Conservation (phyloP, 2,113 vertebrate genomes). For the Micromys minutus region DNA sequence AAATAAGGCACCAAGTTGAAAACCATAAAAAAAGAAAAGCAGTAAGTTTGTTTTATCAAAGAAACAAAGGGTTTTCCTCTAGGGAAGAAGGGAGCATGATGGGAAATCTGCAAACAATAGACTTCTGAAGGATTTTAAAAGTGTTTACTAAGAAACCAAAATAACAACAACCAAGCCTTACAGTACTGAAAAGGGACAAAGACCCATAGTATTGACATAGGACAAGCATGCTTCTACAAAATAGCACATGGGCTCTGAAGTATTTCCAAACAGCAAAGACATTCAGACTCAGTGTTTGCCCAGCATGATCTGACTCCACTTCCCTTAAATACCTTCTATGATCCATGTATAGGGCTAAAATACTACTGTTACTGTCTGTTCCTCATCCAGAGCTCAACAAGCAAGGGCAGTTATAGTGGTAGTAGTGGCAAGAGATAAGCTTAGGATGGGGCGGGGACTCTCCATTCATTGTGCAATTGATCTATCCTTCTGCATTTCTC, state of each 20-base stretch:
- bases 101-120: conserved; percentile 75
- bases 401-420: neutral
- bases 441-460: neutral
- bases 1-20: conserved; percentile 73
- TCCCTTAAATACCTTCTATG: conserved; percentile 36
- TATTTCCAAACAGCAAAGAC: conserved; percentile 51
- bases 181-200: conserved; percentile 23
- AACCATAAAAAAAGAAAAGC: conserved; percentile 62
- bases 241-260: neutral
- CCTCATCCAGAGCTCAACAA: neutral
- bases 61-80: conserved; percentile 75
- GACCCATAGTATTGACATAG: neutral
- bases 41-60: conserved; percentile 72
- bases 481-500: conserved; percentile 1
- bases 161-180: conserved; percentile 58
- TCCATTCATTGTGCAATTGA: conserved; percentile 48
- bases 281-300: neutral
- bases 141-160: conserved; percentile 72
- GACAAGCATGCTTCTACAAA: conserved; percentile 11
- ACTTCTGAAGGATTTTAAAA: conserved; percentile 60
- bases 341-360: neutral
- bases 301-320: neutral
- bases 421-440: neutral
- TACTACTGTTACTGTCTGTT: neutral
- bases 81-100: conserved; percentile 71